Evolutionary conservation across 1,140 invertebrate species (phyloP).

Genomic region (Orius laevigatus): DNA sequence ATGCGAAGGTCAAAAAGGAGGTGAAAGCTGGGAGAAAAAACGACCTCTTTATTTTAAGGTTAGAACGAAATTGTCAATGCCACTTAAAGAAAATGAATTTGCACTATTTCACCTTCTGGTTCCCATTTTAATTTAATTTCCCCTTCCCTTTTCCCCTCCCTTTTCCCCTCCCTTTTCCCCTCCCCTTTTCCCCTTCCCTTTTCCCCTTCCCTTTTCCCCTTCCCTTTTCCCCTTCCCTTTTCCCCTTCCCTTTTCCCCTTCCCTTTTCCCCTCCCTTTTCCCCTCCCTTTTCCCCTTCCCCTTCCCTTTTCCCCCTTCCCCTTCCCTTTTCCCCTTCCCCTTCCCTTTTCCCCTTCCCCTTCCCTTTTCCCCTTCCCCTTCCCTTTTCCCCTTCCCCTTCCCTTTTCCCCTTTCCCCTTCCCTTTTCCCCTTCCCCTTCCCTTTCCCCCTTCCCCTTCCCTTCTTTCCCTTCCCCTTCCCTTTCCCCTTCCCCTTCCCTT

Average conservation of each 20-base stretch:
- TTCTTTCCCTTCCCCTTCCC: background rate
- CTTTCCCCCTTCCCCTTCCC: background rate
- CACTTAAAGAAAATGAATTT: too few species aligned
- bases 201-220: conserved; percentile 2
- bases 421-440: background rate
- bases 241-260: background rate
- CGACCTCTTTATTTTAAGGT: too few species aligned
- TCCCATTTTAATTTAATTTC: too few species aligned
- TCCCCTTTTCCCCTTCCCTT: background rate
- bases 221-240: background rate
- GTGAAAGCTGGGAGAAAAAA: too few species aligned
- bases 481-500: background rate
- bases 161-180: conserved; percentile 1
- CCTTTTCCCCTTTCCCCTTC: conserved; percentile 1
- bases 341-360: conserved; percentile 5
- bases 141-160: background rate
- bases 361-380: conserved; percentile 8
- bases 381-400: conserved; percentile 4
- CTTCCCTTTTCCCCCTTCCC: background rate
- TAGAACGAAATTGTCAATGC: too few species aligned
- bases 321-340: conserved; percentile 1
- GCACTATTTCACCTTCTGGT: too few species aligned
- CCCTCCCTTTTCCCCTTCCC: background rate
- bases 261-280: conserved; percentile 1
- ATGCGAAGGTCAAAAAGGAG: too few species aligned